phyloP scores from a whole-genome alignment of 2,888 invertebrate species.

The Ganaspis brasiliensis region DNA sequence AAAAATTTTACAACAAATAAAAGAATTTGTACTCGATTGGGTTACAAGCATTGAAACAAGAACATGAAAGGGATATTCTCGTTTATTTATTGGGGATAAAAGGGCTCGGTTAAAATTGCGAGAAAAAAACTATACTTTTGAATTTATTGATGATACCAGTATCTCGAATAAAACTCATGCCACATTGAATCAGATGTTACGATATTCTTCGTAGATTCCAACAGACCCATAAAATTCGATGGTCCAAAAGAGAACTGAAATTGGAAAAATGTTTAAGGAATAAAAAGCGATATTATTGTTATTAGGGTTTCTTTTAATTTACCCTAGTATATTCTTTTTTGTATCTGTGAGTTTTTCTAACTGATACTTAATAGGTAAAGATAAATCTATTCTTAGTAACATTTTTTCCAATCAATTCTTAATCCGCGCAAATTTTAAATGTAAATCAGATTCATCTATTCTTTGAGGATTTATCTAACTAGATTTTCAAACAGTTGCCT shows the following conservation, averaged over 20 bases:
- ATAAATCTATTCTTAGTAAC: too few species aligned
- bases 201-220: background rate
- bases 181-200: background rate
- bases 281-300: too few species aligned
- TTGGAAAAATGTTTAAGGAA: background rate
- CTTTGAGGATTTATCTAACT: background rate
- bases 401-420: too few species aligned
- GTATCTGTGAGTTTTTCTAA: too few species aligned
- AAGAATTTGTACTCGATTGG: background rate
- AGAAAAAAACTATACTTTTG: background rate
- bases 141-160: background rate
- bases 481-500: background rate
- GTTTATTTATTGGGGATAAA: constrained; percentile 7
- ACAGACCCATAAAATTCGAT: background rate
- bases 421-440: background rate
- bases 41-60: background rate
- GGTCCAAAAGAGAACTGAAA: background rate
- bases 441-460: background rate
- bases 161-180: background rate
- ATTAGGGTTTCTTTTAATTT: too few species aligned
- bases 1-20: background rate
- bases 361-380: too few species aligned
- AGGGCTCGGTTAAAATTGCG: background rate
- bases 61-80: background rate
- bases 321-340: too few species aligned